Base-by-base conservation (phyloP, 2,113 vertebrate species). In the Zosterops lateralis region DNA sequence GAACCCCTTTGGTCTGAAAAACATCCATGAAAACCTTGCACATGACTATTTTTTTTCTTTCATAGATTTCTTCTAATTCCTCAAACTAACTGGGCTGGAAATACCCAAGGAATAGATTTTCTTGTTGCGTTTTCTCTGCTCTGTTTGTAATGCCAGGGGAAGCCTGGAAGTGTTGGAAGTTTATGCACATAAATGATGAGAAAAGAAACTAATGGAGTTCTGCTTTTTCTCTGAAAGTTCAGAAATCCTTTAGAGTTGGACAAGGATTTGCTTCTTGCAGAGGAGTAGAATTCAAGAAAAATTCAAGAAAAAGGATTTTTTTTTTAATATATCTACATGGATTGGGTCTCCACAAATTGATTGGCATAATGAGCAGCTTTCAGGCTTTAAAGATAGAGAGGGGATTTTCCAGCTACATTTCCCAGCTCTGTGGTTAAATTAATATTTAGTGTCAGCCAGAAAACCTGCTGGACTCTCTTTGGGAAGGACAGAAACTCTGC, bases 11-110 rank as follows among this genome's bases (percentile, higher is more conserved):
- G 82, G 84, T n/a, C 78, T 76, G 62, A 65, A 85, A 87, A 89
- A 75, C 26, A 29, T 18, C 21, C 71, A 82, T 44, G 78, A 61
- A 96, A 91, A 77, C 51, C 32, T 76, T 66, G 82, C 79, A 70
- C 38, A 11, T 50, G 54, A 32, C 25, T 36, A 9, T 44, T 44
- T 18, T 45, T 45, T 22, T 2, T 61, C 17, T 54, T 36, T 36
- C 79, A 64, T 60, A n/a, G 38, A 87, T 96, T 89, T 91, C 20
- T 61, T 75, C 34, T 74, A 65, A 95, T 94, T 94, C 79, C 85
- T 93, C 56, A 17, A 13, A 70, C 18, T 79, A 93, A 84, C 75
- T 90, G 64, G 75, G 66, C 85, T 96, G 85, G 90, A 92, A 94
- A 93, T n/a, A 71, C 9, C 42, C 51, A 66, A 88, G 47, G 64